These are phyloP conservation scores for Naja naja DNA, from an alignment of 2,113 vertebrate species.

Conservation along the genomic window DNA sequence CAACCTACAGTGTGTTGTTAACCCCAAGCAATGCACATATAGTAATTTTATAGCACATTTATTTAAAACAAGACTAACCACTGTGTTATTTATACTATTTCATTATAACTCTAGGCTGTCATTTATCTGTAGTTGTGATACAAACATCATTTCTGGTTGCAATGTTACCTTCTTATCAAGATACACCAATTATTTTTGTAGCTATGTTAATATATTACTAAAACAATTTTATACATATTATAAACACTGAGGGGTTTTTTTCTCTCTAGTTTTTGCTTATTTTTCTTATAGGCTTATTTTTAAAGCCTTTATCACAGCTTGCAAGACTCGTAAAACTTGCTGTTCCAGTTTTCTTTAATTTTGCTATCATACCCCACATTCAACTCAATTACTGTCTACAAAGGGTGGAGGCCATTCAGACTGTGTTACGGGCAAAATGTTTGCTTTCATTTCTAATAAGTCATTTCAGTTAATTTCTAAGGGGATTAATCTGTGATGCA, in stretches of 20 bases:
- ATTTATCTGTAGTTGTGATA: neutral
- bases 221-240: neutral
- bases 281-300: neutral
- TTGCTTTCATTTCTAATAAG: neutral
- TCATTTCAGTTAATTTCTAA: constrained; percentile 2
- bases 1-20: neutral
- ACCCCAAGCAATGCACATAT: neutral
- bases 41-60: neutral
- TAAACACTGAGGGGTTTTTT: neutral
- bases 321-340: neutral
- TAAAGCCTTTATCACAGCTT: neutral
- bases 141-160: neutral
- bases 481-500: neutral
- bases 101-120: neutral
- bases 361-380: neutral
- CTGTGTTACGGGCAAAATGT: neutral
- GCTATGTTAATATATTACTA: neutral
- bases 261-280: neutral
- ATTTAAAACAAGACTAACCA: neutral
- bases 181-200: neutral
- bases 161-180: neutral
- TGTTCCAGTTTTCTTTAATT: constrained; percentile 2
- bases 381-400: neutral
- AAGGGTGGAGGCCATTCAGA: neutral
- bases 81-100: neutral